Evolutionary conservation across 2,888 invertebrate species (phyloP).

Genomic region (Craniophora ligustri): DNA sequence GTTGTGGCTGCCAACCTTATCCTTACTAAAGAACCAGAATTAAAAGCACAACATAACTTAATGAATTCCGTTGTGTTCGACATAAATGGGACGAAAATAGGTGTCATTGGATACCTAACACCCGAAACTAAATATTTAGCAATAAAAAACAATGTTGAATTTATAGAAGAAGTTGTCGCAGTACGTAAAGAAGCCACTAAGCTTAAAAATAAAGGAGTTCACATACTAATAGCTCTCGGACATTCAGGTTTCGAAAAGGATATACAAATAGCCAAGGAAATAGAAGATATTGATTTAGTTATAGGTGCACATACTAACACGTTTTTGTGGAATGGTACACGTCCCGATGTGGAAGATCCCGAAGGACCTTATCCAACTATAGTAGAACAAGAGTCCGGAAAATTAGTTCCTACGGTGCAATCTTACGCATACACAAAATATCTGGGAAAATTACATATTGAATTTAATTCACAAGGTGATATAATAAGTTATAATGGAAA

Average conservation of each 20-base stretch:
- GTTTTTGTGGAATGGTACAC: constrained; percentile 93
- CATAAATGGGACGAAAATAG: constrained; percentile 91
- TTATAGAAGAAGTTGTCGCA: constrained; percentile 91
- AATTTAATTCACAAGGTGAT: constrained; percentile 92
- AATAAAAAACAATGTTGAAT: constrained; percentile 85
- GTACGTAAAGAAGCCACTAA: constrained; percentile 90
- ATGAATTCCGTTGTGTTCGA: constrained; percentile 90
- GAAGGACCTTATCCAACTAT: constrained; percentile 94
- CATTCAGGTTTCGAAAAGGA: constrained; percentile 95
- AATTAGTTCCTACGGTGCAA: constrained; percentile 94
- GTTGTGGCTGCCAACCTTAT: constrained; percentile 94
- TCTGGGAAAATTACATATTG: constrained; percentile 92
- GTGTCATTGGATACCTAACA: constrained; percentile 95
- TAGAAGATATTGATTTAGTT: constrained; percentile 94
- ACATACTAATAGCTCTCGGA: constrained; percentile 96
- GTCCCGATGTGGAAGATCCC: constrained; percentile 91
- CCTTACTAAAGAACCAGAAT: constrained; percentile 89
- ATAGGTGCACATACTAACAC: constrained; percentile 97
- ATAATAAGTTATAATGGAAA: constrained; percentile 91
- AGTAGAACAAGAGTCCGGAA: constrained; percentile 91
- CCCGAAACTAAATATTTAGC: constrained; percentile 92
- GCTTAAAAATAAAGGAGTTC: constrained; percentile 90
- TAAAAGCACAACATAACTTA: constrained; percentile 86
- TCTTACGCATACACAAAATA: constrained; percentile 97
- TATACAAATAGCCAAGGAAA: constrained; percentile 92